Base-by-base conservation (phyloP, 1,140 invertebrate genomes). In the Lethocerus indicus region DNA sequence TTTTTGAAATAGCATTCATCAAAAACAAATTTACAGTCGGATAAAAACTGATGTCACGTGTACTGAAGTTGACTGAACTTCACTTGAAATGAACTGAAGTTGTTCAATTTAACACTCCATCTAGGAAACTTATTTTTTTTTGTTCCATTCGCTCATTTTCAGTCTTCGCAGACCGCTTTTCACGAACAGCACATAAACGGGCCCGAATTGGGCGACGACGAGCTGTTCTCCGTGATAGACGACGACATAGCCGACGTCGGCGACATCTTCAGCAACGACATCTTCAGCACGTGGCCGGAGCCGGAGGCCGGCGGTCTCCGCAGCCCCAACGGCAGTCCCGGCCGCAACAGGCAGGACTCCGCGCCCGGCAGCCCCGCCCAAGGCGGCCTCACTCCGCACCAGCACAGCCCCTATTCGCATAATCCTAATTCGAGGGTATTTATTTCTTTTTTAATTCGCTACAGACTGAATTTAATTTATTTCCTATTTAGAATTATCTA, bases 101-200 rank as follows among this genome's bases (percentile, higher is more conserved):
- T n/a, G n/a, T n/a, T n/a, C n/a, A n/a, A n/a, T n/a, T n/a, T n/a
- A n/a, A n/a, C n/a, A n/a, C n/a, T n/a, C n/a, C n/a, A n/a, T n/a
- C n/a, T n/a, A n/a, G n/a, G n/a, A n/a, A n/a, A n/a, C n/a, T 51
- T 45, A 53, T 54, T 49, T 21, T 41, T 49, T 44, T 51, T 54
- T 56, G n/a, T n/a, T n/a, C n/a, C n/a, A n/a, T n/a, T n/a, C n/a
- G n/a, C n/a, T n/a, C n/a, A n/a, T 18, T 65, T 69, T 20, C 56
- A 87, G 83, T 87, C 85, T 18, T 85, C 84, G 42, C 87, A 87
- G 61, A 83, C 83, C 46, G 80, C 84, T 44, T 88, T 87, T 68
- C 76, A 83, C 66, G 81, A 85, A 58, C 76, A 81, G 54, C 83
- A 86, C 55, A 79, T 82, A 56, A 80, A 79, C 56, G 79, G 75